Evolutionary conservation across 2,797 vertebrate species (phyloP).

Genomic region (Amblyraja radiata): DNA sequence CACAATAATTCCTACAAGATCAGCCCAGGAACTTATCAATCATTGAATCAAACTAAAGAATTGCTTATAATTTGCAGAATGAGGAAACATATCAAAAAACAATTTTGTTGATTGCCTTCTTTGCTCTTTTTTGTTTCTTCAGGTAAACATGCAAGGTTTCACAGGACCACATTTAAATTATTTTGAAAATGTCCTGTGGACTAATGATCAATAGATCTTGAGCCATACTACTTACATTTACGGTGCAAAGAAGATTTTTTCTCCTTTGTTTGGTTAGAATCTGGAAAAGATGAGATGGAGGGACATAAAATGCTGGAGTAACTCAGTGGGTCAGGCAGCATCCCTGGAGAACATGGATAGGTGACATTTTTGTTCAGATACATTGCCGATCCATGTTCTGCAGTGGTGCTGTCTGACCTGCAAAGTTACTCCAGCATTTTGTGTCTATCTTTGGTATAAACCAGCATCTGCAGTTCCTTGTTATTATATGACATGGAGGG

Average conservation of each 20-base stretch:
- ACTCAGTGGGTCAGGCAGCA: no score
- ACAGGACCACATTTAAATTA: background rate
- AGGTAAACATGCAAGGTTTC: background rate
- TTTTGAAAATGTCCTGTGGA: background rate
- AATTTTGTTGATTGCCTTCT: background rate
- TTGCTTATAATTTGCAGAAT: background rate
- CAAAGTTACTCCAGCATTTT: no score
- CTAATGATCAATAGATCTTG: background rate
- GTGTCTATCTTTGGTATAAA: no score
- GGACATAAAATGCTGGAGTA: slow-evolving; percentile 34
- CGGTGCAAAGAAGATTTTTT: background rate
- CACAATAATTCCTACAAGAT: background rate
- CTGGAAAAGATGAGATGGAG: slow-evolving; percentile 49
- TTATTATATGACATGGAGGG: slow-evolving; percentile 40
- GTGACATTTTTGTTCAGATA: no score
- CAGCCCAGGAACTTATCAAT: background rate
- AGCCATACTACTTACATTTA: background rate
- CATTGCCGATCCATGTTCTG: no score
- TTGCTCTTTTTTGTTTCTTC: background rate
- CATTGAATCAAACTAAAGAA: background rate
- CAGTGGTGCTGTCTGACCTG: no score
- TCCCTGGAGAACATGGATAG: no score
- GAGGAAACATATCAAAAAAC: background rate
- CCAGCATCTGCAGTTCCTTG: no score
- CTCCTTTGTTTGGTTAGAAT: background rate